phyloP scores from a whole-genome alignment of 1,140 invertebrate species.

The Scylla paramamosain region DNA sequence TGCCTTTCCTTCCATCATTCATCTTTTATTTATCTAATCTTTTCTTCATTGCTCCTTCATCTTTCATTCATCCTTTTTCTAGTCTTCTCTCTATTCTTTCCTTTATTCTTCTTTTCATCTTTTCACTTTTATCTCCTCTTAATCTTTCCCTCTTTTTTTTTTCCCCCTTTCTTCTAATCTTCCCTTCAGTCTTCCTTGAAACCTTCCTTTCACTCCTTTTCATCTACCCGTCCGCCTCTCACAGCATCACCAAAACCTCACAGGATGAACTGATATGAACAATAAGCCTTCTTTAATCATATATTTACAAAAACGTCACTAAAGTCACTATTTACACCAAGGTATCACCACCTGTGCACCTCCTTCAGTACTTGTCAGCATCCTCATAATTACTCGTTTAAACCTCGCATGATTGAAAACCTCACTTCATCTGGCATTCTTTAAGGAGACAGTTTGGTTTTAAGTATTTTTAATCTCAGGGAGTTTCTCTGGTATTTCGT shows the following conservation, averaged over 20 bases:
- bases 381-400: not conserved
- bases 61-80: not conserved
- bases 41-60: not conserved
- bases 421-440: not conserved
- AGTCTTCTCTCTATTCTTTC: not conserved
- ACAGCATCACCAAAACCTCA: not conserved
- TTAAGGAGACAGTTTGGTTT: not conserved
- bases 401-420: not conserved
- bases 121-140: not conserved
- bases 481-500: no score
- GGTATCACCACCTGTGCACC: no score
- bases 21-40: no score
- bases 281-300: not conserved
- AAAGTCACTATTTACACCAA: no score
- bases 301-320: no score
- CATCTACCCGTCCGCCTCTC: not conserved
- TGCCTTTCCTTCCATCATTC: no score
- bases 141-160: not conserved
- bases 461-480: not conserved
- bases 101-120: not conserved
- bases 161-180: no score
- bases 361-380: not conserved
- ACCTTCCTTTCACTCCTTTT: not conserved
- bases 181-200: no score
- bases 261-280: not conserved